Percentiles rank a stretch among this genome's conserved stretches.
phyloP scores from a whole-genome alignment of 2,888 invertebrate species.

The Andrena dorsata region DNA sequence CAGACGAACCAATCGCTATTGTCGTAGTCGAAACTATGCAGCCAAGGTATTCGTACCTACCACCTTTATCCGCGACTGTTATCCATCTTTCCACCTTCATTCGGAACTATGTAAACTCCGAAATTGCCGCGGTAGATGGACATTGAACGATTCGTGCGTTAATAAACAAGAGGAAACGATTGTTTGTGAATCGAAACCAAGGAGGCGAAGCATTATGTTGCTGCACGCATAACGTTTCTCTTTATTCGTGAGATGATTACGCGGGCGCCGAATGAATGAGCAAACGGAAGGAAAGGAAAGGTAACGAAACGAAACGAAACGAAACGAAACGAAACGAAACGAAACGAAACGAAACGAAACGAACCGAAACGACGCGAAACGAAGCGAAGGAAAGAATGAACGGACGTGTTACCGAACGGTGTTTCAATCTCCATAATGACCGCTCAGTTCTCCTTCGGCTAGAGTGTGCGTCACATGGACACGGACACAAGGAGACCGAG shows the following conservation, averaged over 20 bases:
- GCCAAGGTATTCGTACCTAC: not conserved
- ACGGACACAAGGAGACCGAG: slow-evolving; percentile 68
- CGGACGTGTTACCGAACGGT: slow-evolving; percentile 73
- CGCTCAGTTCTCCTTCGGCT: slow-evolving; percentile 69
- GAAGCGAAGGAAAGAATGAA: slow-evolving; percentile 59
- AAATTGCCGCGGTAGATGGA: no score
- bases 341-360: slow-evolving; percentile 30
- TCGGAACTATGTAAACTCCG: not conserved
- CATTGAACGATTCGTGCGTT: slow-evolving; percentile 5
- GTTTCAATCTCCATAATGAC: slow-evolving; percentile 83
- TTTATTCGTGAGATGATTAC: slow-evolving; percentile 52
- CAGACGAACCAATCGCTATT: slow-evolving; percentile 69
- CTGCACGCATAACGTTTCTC: slow-evolving; percentile 39
- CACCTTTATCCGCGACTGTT: not conserved
- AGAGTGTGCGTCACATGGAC: slow-evolving; percentile 56
- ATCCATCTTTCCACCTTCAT: not conserved
- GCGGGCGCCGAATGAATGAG: slow-evolving; percentile 43
- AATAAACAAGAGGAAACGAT: not conserved
- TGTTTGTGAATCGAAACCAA: not conserved
- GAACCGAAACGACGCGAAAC: slow-evolving; percentile 36
- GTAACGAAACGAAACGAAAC: slow-evolving; percentile 43
- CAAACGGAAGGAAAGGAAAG: slow-evolving; percentile 24
- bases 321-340: slow-evolving; percentile 23
- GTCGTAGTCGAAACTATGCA: slow-evolving; percentile 44
- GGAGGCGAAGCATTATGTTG: slow-evolving; percentile 16